Conservation (phyloP, 2,797 vertebrate genomes). For the Trachurus trachurus region DNA sequence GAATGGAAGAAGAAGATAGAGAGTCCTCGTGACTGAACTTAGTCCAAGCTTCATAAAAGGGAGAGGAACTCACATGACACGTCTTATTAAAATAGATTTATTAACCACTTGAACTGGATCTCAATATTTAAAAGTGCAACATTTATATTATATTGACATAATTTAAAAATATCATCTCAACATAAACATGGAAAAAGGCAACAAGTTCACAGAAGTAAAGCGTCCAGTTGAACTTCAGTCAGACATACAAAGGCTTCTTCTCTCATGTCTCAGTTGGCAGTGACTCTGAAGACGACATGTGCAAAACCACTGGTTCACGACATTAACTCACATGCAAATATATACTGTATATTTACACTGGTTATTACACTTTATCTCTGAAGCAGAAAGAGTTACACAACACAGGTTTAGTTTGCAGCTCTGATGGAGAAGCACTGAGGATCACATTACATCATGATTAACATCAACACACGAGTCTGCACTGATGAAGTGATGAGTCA, state of each 20-base stretch:
- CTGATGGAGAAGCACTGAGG: background rate
- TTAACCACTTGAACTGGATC: slow-evolving; percentile 42
- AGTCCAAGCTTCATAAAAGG: too few species aligned
- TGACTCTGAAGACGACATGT: slow-evolving; percentile 58
- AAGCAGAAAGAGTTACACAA: background rate
- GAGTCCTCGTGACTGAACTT: too few species aligned
- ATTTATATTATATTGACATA: slow-evolving; percentile 35
- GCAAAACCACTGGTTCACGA: slow-evolving; percentile 53
- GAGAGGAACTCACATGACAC: background rate
- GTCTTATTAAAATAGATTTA: slow-evolving; percentile 74
- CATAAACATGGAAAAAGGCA: slow-evolving; percentile 48
- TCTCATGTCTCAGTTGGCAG: slow-evolving; percentile 66
- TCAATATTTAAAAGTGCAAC: slow-evolving; percentile 59
- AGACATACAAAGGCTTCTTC: slow-evolving; percentile 30
- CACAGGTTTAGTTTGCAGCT: slow-evolving; percentile 19
- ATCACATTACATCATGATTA: slow-evolving; percentile 4
- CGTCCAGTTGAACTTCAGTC: slow-evolving; percentile 22
- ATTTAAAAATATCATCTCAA: slow-evolving; percentile 45
- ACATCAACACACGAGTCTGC: background rate
- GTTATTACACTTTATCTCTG: background rate
- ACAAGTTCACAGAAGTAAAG: slow-evolving; percentile 34
- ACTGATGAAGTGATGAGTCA: background rate
- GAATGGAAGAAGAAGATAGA: too few species aligned
- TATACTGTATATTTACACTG: slow-evolving; percentile 1
- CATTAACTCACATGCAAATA: slow-evolving; percentile 25